phyloP scores from a whole-genome alignment of 2,113 vertebrate species.

The Antennarius striatus region DNA sequence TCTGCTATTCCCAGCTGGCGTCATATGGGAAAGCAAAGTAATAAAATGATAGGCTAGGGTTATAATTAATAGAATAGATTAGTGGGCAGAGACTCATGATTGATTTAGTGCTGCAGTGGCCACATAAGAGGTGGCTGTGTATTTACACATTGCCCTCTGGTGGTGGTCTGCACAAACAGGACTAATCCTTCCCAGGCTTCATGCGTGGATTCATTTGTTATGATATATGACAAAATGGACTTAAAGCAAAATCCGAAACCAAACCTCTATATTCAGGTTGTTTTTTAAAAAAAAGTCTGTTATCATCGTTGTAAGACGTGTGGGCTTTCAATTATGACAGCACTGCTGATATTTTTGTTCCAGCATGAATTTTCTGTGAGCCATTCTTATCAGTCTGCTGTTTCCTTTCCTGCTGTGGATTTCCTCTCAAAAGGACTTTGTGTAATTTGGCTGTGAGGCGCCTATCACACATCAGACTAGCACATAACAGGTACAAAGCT shows the following conservation, averaged over 20 bases:
- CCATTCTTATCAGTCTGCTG: constrained; percentile 37
- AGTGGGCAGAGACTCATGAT: constrained; percentile 4
- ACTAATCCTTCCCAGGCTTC: background rate
- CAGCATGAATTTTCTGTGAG: constrained; percentile 39
- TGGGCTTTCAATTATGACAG: constrained; percentile 23
- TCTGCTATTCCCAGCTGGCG: background rate
- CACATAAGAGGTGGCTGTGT: constrained; percentile 13
- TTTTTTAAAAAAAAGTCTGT: background rate
- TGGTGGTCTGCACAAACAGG: constrained; percentile 29
- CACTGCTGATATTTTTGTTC: constrained; percentile 45
- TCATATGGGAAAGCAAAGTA: background rate
- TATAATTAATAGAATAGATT: constrained; percentile 29
- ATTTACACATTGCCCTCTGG: constrained; percentile 63
- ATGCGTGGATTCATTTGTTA: too few relatives aligned
- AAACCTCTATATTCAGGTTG: too few relatives aligned
- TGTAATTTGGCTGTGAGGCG: constrained; percentile 33
- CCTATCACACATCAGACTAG: constrained; percentile 40
- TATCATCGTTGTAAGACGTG: constrained; percentile 26
- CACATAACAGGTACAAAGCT: constrained; percentile 26
- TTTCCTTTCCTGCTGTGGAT: constrained; percentile 11
- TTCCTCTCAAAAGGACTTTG: background rate
- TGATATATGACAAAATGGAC: too few relatives aligned
- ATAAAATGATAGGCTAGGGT: constrained; percentile 26
- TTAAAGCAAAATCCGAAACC: too few relatives aligned
- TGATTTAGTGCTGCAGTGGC: constrained; percentile 5